Percentiles rank a stretch among this genome's conserved stretches.
Conservation (phyloP, 2,797 vertebrate species). For the Macropus fuliginosus region DNA sequence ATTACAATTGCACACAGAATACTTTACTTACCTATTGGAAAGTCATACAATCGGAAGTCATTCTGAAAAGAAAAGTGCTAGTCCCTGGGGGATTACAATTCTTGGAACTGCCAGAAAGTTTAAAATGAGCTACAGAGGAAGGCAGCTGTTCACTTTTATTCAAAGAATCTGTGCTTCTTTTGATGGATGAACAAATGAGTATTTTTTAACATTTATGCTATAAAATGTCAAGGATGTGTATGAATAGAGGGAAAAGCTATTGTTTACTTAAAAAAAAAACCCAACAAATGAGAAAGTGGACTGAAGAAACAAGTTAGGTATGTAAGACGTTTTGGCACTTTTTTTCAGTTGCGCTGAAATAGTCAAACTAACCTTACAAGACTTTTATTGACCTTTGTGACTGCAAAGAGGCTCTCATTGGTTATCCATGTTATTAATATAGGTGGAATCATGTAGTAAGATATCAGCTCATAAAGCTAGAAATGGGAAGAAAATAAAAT, state of each 20-base stretch:
- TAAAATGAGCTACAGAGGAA: constrained; percentile 77
- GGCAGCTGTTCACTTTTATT: constrained; percentile 77
- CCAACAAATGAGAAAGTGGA: neutral
- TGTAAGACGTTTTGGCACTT: neutral
- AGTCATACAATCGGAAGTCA: constrained; percentile 69
- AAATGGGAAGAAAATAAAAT: neutral
- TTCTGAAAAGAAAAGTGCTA: constrained; percentile 80
- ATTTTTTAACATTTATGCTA: constrained; percentile 53
- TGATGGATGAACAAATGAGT: constrained; percentile 70
- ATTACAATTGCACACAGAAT: constrained; percentile 52
- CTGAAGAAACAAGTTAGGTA: neutral
- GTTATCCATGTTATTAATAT: neutral
- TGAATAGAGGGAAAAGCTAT: neutral
- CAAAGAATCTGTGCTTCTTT: constrained; percentile 66
- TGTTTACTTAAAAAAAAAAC: constrained; percentile 11
- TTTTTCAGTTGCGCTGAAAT: neutral
- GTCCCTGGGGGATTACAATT: constrained; percentile 75
- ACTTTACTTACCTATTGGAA: constrained; percentile 66
- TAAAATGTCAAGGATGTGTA: constrained; percentile 35
- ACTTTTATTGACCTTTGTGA: neutral
- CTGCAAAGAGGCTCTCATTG: neutral
- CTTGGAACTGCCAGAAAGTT: constrained; percentile 83
- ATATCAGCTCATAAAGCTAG: neutral
- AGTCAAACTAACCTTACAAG: neutral
- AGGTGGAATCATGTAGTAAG: neutral